Evolutionary conservation across 2,113 vertebrate species (phyloP).

Genomic region (Myotis brandtii): DNA sequence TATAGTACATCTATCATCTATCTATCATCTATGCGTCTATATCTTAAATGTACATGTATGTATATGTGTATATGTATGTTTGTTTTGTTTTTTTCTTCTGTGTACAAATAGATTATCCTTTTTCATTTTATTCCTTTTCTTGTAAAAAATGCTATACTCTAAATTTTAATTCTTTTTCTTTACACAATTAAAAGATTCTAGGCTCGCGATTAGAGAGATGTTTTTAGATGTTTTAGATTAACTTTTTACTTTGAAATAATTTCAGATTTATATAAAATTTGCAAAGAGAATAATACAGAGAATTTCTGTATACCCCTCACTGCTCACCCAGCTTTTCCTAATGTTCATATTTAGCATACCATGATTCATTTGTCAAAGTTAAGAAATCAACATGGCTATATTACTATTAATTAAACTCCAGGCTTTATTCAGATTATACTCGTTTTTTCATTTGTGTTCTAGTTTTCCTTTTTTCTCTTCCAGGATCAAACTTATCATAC

Average conservation of each 20-base stretch:
- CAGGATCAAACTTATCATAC: not conserved
- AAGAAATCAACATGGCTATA: not conserved
- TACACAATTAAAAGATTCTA: not conserved
- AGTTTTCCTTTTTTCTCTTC: not conserved
- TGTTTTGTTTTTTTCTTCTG: not conserved
- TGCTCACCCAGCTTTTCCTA: not conserved
- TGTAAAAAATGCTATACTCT: not conserved
- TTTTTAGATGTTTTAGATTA: constrained; percentile 9
- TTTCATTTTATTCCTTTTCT: not conserved
- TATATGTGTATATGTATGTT: not conserved
- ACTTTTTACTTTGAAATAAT: not conserved
- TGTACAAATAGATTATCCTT: not conserved
- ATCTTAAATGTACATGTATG: not conserved
- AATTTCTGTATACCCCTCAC: not conserved
- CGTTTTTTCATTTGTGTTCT: not conserved
- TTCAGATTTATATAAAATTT: not conserved
- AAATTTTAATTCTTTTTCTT: not conserved
- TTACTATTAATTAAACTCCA: not conserved
- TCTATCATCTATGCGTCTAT: not conserved
- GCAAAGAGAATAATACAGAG: not conserved
- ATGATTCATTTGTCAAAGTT: not conserved
- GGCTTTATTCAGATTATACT: constrained; percentile 14
- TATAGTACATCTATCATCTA: not conserved
- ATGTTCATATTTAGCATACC: not conserved
- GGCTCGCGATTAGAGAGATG: not conserved